These are phyloP conservation scores for Sympetrum striolatum DNA, from an alignment of 2,888 invertebrate genomes.

Conservation along the genomic window DNA sequence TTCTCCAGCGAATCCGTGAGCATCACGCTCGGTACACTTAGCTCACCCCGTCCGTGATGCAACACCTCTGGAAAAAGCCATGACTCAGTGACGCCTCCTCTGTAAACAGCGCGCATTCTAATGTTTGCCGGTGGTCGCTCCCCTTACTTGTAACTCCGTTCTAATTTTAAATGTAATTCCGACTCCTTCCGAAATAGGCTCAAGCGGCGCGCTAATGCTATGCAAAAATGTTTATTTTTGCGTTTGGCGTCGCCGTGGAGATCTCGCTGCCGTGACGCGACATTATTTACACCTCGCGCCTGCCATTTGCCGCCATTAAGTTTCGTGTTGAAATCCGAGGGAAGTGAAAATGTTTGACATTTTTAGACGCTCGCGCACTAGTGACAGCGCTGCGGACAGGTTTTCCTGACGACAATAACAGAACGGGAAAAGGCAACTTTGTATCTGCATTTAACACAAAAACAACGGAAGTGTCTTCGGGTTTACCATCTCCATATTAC, in stretches of 20 bases:
- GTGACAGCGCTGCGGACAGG: too few species aligned
- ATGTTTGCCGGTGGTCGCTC: not conserved
- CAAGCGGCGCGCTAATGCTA: not conserved
- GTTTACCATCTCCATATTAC: too few species aligned
- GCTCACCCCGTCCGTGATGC: not conserved
- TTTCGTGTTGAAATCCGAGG: too few species aligned
- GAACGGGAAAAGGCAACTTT: too few species aligned
- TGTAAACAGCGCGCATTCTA: not conserved
- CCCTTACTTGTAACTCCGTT: not conserved
- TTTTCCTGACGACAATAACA: too few species aligned
- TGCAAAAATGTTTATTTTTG: not conserved
- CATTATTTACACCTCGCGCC: too few species aligned
- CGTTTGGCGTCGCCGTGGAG: not conserved
- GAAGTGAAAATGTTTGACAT: too few species aligned
- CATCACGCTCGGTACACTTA: not conserved
- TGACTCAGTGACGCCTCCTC: not conserved
- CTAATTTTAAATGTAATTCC: not conserved
- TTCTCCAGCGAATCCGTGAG: not conserved
- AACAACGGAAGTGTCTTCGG: too few species aligned
- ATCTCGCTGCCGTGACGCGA: too few species aligned
- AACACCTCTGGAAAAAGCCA: not conserved
- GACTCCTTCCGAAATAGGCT: not conserved
- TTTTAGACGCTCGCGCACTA: too few species aligned
- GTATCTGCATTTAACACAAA: too few species aligned
- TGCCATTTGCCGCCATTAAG: too few species aligned